Base-by-base conservation (phyloP, 2,797 vertebrate genomes). In the Gymnopithys bicolor region DNA sequence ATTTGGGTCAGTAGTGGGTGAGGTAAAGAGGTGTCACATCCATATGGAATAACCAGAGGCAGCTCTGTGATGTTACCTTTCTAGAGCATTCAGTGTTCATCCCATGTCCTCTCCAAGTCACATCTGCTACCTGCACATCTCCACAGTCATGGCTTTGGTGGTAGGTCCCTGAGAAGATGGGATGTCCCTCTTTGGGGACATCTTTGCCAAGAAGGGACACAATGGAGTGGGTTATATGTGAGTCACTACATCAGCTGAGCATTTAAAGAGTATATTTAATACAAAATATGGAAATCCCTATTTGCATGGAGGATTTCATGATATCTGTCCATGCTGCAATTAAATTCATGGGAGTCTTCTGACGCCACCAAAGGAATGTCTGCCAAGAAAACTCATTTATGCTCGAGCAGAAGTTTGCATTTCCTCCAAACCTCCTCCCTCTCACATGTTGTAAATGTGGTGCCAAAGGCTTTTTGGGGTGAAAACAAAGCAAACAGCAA, bases 351-450 rank as follows among this genome's bases (percentile, higher is more conserved):
- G 77, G 86, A 93, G 83, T 87, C 84, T 83, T 87, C 84, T 2
- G 1, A 48, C 0, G 1, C 78, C 11, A 10, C 0, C 3, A 70
- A 55, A 33, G 58, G 53, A 89, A 87, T 0, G 37, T 16, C 88
- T 92, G 93, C 89, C 89, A 96, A 90, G 68, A 74, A 80, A 43
- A 48, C 17, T 39, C 21, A 64, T 48, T 89, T 80, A 59, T 3
- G 14, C 49, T 70, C 11, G 23, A 91, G 89, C 39, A 58, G 58
- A 94, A 87, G 37, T 82, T 87, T 24, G 52, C 28, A 12, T 68
- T 71, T 90, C 62, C 62, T 87, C 67, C 89, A 51, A 58, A 43
- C 19, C 2, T 64, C 66, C 73, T 73, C 83, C 18, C 69, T 45
- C 66, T 77, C 60, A 15, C 28, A 17, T 41, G 5, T n/a, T 16